Conservation (phyloP, 2,113 vertebrate genomes). For the Dolichotis patagonum region DNA sequence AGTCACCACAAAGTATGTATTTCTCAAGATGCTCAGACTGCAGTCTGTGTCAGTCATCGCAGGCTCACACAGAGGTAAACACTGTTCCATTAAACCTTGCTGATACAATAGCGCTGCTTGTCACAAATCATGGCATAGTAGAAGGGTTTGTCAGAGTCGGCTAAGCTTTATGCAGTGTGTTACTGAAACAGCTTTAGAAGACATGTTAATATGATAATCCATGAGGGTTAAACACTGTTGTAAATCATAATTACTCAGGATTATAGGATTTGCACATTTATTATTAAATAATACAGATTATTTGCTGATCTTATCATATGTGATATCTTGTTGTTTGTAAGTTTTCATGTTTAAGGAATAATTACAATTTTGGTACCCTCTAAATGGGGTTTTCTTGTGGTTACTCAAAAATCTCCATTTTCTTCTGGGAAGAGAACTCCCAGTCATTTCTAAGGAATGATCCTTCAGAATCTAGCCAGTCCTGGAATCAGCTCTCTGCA, state of each 20-base stretch:
- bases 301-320: not conserved
- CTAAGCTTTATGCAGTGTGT: not conserved
- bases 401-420: not conserved
- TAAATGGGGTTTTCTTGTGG: not conserved
- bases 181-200: not conserved
- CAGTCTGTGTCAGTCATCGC: slow-evolving; percentile 94
- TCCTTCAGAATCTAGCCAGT: not conserved
- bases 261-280: not conserved
- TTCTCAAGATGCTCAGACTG: slow-evolving; percentile 93
- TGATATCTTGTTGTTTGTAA: not conserved
- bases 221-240: not conserved
- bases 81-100: slow-evolving; percentile 56
- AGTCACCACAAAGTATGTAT: slow-evolving; percentile 96
- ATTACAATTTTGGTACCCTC: not conserved
- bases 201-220: not conserved
- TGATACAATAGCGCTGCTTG: not conserved
- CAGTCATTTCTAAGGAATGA: not conserved
- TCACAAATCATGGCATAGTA: not conserved
- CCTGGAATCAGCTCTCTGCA: not conserved
- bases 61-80: slow-evolving; percentile 92
- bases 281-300: not conserved
- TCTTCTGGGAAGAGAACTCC: not conserved
- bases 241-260: not conserved
- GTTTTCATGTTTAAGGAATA: not conserved
- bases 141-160: slow-evolving; percentile 23